Percentiles rank a stretch among this genome's conserved stretches.
These are phyloP conservation scores for Caenorhabditis sp. DNA, from an alignment of 2,888 invertebrate genomes.

Conservation along the genomic window DNA sequence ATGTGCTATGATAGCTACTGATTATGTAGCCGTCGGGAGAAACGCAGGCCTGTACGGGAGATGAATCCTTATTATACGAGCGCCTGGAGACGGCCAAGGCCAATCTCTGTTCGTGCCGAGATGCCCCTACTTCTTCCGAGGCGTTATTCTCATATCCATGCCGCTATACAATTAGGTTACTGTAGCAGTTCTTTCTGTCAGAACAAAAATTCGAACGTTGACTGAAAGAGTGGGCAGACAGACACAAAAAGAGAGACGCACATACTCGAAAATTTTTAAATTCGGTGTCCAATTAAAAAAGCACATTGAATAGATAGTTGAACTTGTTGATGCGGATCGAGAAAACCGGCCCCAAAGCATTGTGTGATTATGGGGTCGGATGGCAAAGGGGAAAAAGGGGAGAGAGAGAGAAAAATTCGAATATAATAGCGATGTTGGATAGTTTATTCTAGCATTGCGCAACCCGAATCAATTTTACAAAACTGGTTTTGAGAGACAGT, in stretches of 20 bases:
- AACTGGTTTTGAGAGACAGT: conserved; percentile 59
- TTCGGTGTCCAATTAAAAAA: conserved; percentile 62
- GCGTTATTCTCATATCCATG: conserved; percentile 46
- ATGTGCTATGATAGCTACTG: conserved; percentile 66
- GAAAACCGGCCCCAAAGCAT: conserved; percentile 63
- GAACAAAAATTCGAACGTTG: conserved; percentile 13
- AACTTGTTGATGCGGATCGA: conserved; percentile 66
- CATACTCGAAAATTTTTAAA: conserved; percentile 51
- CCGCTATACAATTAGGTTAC: conserved; percentile 57
- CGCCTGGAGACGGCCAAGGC: conserved; percentile 60
- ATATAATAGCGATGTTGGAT: conserved; percentile 63
- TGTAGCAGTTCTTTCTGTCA: conserved; percentile 30
- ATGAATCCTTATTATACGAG: conserved; percentile 62
- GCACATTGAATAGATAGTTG: conserved; percentile 65
- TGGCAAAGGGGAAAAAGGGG: conserved; percentile 28
- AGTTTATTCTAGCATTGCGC: conserved; percentile 65
- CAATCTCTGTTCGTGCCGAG: conserved; percentile 57
- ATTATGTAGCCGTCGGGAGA: conserved; percentile 62
- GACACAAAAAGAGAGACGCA: not conserved
- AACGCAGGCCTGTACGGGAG: conserved; percentile 43
- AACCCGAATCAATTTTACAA: conserved; percentile 66
- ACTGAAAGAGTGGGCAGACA: conserved; percentile 27
- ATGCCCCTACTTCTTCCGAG: conserved; percentile 32
- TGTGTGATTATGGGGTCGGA: conserved; percentile 61
- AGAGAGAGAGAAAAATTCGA: conserved; percentile 55